These are phyloP conservation scores for Gila orcuttii DNA, from an alignment of 2,113 vertebrate genomes.

Conservation along the genomic window DNA sequence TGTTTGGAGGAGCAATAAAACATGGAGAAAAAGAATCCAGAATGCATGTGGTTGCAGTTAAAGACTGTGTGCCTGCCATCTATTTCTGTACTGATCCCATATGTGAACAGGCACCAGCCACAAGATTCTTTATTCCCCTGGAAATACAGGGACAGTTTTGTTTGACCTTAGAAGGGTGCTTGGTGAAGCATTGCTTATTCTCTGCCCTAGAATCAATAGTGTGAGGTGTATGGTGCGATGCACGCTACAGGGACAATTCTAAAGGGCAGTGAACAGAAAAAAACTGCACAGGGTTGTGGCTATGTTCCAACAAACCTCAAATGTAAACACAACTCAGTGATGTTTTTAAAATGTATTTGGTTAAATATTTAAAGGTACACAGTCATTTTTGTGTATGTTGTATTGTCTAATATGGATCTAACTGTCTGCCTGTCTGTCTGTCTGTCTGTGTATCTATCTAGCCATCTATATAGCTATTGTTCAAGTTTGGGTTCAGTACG, in stretches of 20 bases:
- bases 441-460: background rate
- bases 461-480: background rate
- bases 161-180: constrained; percentile 24
- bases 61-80: constrained; percentile 43
- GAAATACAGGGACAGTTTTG: constrained; percentile 41
- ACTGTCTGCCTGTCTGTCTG: background rate
- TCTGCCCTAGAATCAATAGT: constrained; percentile 1
- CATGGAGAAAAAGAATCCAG: constrained; percentile 21
- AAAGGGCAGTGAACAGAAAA: constrained; percentile 9
- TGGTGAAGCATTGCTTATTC: constrained; percentile 44
- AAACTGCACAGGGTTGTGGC: background rate
- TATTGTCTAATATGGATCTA: background rate
- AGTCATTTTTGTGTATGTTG: too few relatives aligned
- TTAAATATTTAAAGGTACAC: background rate
- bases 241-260: background rate
- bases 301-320: background rate
- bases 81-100: constrained; percentile 51
- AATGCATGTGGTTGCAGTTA: constrained; percentile 60
- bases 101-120: constrained; percentile 41
- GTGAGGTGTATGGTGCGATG: background rate
- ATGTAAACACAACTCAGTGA: background rate
- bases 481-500: background rate
- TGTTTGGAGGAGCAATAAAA: constrained; percentile 44
- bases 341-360: background rate
- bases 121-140: constrained; percentile 44